phyloP scores from a whole-genome alignment of 2,797 vertebrate genomes.

The Siniperca undulata region DNA sequence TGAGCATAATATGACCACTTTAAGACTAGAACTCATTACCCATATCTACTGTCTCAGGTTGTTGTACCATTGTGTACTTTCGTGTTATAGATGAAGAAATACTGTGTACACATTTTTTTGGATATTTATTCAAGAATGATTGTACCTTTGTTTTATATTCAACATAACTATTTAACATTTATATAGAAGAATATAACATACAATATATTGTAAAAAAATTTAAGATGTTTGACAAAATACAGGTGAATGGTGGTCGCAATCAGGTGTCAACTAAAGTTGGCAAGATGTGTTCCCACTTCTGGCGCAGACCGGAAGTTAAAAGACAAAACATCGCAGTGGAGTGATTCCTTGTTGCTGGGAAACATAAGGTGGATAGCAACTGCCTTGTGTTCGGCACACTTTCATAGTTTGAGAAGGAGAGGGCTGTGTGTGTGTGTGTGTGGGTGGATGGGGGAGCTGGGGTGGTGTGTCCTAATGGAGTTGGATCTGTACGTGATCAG shows the following conservation, averaged over 20 bases:
- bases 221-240: neutral
- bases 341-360: slow-evolving; percentile 44
- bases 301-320: slow-evolving; percentile 13
- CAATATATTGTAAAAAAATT: neutral
- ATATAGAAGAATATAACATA: neutral
- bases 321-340: slow-evolving; percentile 34
- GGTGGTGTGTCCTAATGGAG: slow-evolving; percentile 69
- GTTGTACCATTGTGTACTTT: neutral
- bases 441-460: slow-evolving; percentile 37
- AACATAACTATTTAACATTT: neutral
- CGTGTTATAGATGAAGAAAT: neutral
- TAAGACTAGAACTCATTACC: neutral
- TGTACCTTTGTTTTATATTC: neutral
- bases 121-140: neutral
- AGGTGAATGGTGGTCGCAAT: slow-evolving; percentile 1
- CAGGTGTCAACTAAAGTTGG: neutral
- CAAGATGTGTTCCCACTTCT: slow-evolving; percentile 3
- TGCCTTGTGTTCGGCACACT: slow-evolving; percentile 61
- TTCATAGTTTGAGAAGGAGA: slow-evolving; percentile 39
- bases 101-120: neutral
- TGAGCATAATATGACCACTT: too few species aligned
- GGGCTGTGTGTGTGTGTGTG: slow-evolving; percentile 5
- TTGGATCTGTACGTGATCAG: slow-evolving; percentile 78
- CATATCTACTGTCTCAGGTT: neutral
- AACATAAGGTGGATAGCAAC: slow-evolving; percentile 65